A percentile compares a stretch with the other conserved stretches of the same genome.
Conservation (phyloP, 2,113 vertebrate species). For the Diadophis punctatus region DNA sequence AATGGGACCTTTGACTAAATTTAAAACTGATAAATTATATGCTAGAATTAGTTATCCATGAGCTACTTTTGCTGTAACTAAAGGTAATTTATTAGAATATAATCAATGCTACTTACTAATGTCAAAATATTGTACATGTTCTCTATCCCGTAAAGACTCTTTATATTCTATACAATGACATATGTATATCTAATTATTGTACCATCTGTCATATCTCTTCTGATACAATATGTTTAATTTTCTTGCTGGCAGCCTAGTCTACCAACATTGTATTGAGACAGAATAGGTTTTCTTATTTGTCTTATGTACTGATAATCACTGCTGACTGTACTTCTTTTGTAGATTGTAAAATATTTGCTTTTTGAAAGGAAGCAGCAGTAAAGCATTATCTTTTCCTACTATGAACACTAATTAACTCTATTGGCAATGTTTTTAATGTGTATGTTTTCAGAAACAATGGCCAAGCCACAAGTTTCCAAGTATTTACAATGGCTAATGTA, state of each 20-base stretch:
- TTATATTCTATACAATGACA: fast-evolving
- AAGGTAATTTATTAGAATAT: not conserved
- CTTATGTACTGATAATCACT: not conserved
- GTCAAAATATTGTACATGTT: not conserved
- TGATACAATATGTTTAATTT: not conserved
- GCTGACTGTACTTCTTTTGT: not conserved
- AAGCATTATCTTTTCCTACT: not conserved
- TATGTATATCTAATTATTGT: not conserved
- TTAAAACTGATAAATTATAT: fast-evolving
- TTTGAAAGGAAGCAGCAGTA: not conserved
- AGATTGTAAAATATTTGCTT: not conserved
- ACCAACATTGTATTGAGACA: not conserved
- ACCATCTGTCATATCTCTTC: not conserved
- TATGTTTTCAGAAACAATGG: not conserved
- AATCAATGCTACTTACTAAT: not conserved
- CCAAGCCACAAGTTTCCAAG: not conserved
- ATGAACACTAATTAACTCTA: not conserved
- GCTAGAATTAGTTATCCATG: not conserved
- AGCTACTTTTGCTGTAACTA: not conserved
- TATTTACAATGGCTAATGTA: not conserved
- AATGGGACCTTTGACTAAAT: not conserved
- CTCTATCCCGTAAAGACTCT: not conserved
- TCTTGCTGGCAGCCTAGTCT: fast-evolving
- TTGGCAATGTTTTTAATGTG: not conserved
- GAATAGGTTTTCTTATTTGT: fast-evolving